Percentiles rank a stretch among this genome's conserved stretches.
Conservation (phyloP, 2,888 invertebrate species). For the Acholoe squamosa region DNA sequence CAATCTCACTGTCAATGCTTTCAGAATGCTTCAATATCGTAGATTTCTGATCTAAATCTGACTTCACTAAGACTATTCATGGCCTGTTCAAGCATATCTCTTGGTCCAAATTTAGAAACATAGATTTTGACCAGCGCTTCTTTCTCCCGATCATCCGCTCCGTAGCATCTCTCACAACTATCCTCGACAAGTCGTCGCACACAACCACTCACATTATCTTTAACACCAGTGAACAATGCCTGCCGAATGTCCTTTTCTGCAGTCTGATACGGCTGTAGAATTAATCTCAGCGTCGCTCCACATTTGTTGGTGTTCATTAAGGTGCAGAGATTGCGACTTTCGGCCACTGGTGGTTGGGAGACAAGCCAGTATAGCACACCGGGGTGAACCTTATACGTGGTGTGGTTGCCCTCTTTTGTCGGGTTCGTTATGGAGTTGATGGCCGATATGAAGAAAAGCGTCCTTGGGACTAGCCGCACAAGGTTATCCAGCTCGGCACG, state of each 20-base stretch:
- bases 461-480: not conserved
- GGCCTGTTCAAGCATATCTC: not conserved
- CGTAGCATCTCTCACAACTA: not conserved
- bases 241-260: not conserved
- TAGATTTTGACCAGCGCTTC: slow-evolving; percentile 13
- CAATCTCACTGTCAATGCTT: no score
- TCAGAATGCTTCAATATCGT: not conserved
- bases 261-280: slow-evolving; percentile 25
- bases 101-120: not conserved
- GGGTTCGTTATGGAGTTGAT: not conserved
- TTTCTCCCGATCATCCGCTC: not conserved
- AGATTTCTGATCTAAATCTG: not conserved
- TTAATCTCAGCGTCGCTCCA: not conserved
- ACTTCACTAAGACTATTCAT: not conserved
- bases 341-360: not conserved
- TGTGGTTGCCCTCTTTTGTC: not conserved
- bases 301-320: slow-evolving; percentile 32
- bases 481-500: slow-evolving; percentile 18
- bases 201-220: slow-evolving; percentile 26
- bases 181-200: slow-evolving; percentile 41
- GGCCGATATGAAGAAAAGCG: not conserved
- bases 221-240: not conserved
- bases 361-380: slow-evolving; percentile 31
- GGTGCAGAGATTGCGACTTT: not conserved
- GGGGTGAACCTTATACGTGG: not conserved